Base-by-base conservation (phyloP, 2,113 vertebrate species). In the Sialia sialis region DNA sequence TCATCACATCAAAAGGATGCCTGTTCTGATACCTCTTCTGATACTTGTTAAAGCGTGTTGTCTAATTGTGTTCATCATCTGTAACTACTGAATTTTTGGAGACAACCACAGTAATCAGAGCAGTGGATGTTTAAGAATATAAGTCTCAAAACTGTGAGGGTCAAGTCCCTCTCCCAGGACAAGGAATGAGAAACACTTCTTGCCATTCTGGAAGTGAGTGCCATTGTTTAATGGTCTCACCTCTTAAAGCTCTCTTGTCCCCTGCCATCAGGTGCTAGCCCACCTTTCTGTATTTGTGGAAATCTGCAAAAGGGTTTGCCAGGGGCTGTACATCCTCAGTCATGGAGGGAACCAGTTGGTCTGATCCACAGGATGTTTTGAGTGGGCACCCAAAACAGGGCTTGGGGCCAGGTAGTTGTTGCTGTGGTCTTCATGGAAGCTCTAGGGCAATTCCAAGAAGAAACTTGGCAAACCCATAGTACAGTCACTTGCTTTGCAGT, bases 21-120 rank as follows among this genome's bases (percentile, higher is more conserved):
- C 29, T 39, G 39, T 66, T 89, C 60, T 87, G 60, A 74, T 75
- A 84, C n/a, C 52, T 67, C 29, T 66, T 89, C 60, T 87, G 60
- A 74, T 75, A 84, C n/a, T 48, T 75, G 56, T 59, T 87, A 88
- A 90, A 89, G 20, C 25, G 34, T 64, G 19, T 29, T 30, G 77
- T 74, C 21, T 81, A 23, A 48, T 48, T 1, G 1, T 48, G 23
- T 55, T 83, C n/a, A 16, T 63, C 67, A 19, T 67, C 23, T 90
- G 34, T 69, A 84, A 59, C 68, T 49, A 39, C 25, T 85, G n/a
- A 29, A 46, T 83, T 94, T 88, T 56, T 9, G 0, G 39, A 80
- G 52, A 60, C 36, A 92, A 49, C 16, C 8, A 43, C 16, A 86
- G 52, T 29, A 56, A 51, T 26, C 20, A 43, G 7, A 43, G 8